Base-by-base conservation (phyloP, 2,797 vertebrate species). In the Microctenopoma lineatum region DNA sequence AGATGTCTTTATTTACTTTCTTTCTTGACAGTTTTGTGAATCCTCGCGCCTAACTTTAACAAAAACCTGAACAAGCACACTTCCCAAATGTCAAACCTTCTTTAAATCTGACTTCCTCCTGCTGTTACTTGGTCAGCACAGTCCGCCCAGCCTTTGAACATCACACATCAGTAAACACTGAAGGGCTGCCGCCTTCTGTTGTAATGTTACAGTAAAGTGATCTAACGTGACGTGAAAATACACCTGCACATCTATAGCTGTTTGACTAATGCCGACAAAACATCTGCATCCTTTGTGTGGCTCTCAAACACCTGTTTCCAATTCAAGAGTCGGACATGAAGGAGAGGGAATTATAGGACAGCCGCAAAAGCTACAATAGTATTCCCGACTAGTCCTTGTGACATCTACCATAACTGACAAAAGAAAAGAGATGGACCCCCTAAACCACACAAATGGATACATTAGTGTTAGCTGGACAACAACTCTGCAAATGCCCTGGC, bases 401-500 rank as follows among this genome's bases (percentile, higher is more conserved):
- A 11, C 60, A 53, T 76, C 75, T 46, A 60, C 71, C 16, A 3
- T 36, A 68, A 60, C 68, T 32, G 75, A 47, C n/a, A 66, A 69
- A 83, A 57, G 53, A 57, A 52, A 74, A 55, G 65, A 71, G 73
- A 66, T 77, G 79, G 75, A 75, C 81, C 63, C 65, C 69, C 29
- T 7, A 74, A 80, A 84, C 75, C 76, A 79, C 83, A 77, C 45
- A 5, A 44, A 53, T 11, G 60, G 77, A 67, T 25, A 69, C 65
- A 61, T 83, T 86, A 89, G 86, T 84, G 88, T 88, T 85, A 61
- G 74, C 67, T 80, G 83, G 83, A 87, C 56, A 71, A 85, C 75
- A 71, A 85, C 75, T 77, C 81, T 65, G 79, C 70, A 77, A 87
- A 87, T 77, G 84, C 84, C 86, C 87, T 75, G 85, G 83, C 83